Percentiles rank a stretch among this genome's conserved stretches.
Conservation (phyloP, 1,140 invertebrate genomes). For the Atta colombica region DNA sequence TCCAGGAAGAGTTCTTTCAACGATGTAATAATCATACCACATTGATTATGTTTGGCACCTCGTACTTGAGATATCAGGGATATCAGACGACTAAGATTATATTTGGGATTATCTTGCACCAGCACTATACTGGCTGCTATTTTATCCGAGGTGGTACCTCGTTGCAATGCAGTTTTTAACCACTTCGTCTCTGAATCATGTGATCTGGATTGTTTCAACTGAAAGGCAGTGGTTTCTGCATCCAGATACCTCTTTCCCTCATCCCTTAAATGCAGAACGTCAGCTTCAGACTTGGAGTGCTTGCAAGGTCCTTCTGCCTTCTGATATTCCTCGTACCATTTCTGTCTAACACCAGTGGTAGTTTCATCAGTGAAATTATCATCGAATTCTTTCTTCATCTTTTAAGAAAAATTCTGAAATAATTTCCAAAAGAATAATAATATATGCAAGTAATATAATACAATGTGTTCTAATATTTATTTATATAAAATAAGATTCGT, state of each 20-base stretch:
- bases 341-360: conserved; percentile 26
- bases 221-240: conserved; percentile 88
- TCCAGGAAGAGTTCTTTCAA: conserved; percentile 92
- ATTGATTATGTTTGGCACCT: conserved; percentile 93
- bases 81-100: conserved; percentile 91
- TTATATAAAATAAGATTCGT: not conserved
- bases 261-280: conserved; percentile 87
- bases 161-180: conserved; percentile 93
- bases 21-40: conserved; percentile 90
- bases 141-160: conserved; percentile 94
- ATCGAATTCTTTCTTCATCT: conserved; percentile 39
- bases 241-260: conserved; percentile 89
- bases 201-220: conserved; percentile 82
- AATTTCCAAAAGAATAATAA: not conserved
- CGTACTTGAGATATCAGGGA: conserved; percentile 93
- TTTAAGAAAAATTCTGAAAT: conserved; percentile 6
- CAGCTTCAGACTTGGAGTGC: conserved; percentile 83
- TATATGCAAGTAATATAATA: not conserved
- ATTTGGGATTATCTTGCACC: conserved; percentile 94
- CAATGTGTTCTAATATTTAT: not conserved
- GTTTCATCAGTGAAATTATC: not conserved
- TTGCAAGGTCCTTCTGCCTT: conserved; percentile 72
- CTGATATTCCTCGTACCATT: conserved; percentile 81
- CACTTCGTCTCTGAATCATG: conserved; percentile 87
- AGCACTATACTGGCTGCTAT: conserved; percentile 94